phyloP scores from a whole-genome alignment of 2,113 vertebrate genomes.

The Poeciliopsis turrubarensis region DNA sequence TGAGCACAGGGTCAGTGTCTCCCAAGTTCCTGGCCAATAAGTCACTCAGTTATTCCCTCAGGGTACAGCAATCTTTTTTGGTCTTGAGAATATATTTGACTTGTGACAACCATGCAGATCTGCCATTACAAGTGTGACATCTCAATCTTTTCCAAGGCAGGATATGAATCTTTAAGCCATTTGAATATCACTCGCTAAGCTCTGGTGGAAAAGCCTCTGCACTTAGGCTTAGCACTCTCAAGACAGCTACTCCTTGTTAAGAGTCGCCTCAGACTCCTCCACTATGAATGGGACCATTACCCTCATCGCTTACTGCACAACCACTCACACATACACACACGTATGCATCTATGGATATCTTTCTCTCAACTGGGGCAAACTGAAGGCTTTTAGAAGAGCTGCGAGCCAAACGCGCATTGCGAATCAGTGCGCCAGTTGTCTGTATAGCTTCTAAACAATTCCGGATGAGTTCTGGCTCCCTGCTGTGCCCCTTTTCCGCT shows the following conservation, averaged over 20 bases:
- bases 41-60: not conserved
- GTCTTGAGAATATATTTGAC: not conserved
- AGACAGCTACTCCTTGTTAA: conserved; percentile 73
- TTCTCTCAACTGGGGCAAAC: conserved; percentile 32
- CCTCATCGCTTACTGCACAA: conserved; percentile 57
- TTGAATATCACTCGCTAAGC: conserved; percentile 70
- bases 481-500: conserved; percentile 16
- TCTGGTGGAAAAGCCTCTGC: conserved; percentile 61
- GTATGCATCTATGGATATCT: conserved; percentile 23
- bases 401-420: conserved; percentile 30
- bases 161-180: conserved; percentile 57
- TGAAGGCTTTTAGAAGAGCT: conserved; percentile 32
- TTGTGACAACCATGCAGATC: conserved; percentile 9
- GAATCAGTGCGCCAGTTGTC: conserved; percentile 25
- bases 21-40: not conserved
- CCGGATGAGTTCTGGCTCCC: conserved; percentile 37
- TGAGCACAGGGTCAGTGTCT: conserved; percentile 11
- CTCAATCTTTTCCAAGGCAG: conserved; percentile 32
- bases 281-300: conserved; percentile 74
- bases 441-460: conserved; percentile 30
- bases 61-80: not conserved
- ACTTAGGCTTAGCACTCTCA: conserved; percentile 72
- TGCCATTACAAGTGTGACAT: conserved; percentile 12
- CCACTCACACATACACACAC: conserved; percentile 41
- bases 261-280: conserved; percentile 59